A percentile compares a stretch with the other conserved stretches of the same genome.
These are phyloP conservation scores for Torymus tubicola DNA, from an alignment of 2,888 invertebrate species.

Conservation along the genomic window DNA sequence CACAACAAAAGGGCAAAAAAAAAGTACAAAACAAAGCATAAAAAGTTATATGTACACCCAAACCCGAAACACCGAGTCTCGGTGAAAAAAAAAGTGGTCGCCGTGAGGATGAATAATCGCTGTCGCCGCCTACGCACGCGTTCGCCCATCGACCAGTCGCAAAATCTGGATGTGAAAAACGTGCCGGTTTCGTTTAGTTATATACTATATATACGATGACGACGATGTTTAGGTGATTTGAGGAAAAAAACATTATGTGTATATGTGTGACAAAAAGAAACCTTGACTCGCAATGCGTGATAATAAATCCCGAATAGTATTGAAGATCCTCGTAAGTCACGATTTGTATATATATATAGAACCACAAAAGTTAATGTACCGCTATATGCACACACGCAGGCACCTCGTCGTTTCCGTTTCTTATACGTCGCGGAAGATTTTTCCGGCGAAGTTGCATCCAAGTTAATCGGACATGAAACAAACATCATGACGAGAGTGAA, in stretches of 20 bases:
- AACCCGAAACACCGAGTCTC: neutral
- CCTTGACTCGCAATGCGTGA: constrained; percentile 22
- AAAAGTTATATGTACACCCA: neutral
- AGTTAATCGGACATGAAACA: too few species aligned
- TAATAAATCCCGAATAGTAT: constrained; percentile 19
- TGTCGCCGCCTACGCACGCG: neutral
- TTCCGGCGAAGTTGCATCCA: too few species aligned
- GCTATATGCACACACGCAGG: too few species aligned
- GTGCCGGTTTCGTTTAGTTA: neutral
- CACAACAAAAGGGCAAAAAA: too few species aligned
- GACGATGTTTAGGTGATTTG: constrained; percentile 31
- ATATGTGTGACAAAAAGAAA: constrained; percentile 11
- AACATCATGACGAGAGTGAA: too few species aligned
- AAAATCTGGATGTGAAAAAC: constrained; percentile 3
- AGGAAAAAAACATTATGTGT: neutral
- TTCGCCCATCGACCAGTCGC: neutral
- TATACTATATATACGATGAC: constrained; percentile 1
- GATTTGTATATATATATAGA: too few species aligned
- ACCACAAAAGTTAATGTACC: too few species aligned
- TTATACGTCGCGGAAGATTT: too few species aligned
- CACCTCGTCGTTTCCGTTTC: too few species aligned
- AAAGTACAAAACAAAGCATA: too few species aligned
- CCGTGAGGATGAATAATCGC: neutral
- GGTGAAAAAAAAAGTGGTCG: neutral
- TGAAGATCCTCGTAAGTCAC: too few species aligned